Evolutionary conservation across 1,140 invertebrate species (phyloP).

Genomic region (Manduca sexta): DNA sequence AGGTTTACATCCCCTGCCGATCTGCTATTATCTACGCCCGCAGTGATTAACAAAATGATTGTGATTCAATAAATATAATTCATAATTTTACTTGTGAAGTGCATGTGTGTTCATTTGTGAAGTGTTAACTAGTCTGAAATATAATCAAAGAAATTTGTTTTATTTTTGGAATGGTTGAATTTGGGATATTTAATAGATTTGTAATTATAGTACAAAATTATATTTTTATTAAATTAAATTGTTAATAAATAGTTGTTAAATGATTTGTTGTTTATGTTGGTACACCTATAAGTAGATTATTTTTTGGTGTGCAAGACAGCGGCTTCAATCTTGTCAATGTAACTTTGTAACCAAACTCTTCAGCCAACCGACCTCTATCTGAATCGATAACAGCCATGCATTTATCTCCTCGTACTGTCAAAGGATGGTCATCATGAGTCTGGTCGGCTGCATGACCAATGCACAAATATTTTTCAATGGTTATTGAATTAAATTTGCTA

Average conservation of each 20-base stretch:
- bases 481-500: conserved; percentile 71
- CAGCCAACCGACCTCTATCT: conserved; percentile 84
- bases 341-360: conserved; percentile 84
- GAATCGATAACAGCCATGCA: conserved; percentile 94
- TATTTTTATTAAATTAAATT: conserved; percentile 30
- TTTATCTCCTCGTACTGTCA: conserved; percentile 52
- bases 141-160: background rate
- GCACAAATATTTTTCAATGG: conserved; percentile 81
- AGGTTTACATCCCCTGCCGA: conserved; percentile 81
- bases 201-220: conserved; percentile 18
- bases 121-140: conserved; percentile 6
- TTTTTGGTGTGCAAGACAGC: conserved; percentile 91
- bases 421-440: conserved; percentile 82
- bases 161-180: conserved; percentile 5
- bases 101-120: conserved; percentile 9
- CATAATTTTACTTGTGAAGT: conserved; percentile 36
- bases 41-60: conserved; percentile 25
- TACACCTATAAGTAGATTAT: conserved; percentile 91
- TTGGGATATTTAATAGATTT: conserved; percentile 1
- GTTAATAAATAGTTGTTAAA: conserved; percentile 26
- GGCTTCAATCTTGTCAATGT: conserved; percentile 84
- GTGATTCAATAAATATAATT: background rate
- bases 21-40: conserved; percentile 78
- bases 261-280: conserved; percentile 25
- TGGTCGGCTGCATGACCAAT: conserved; percentile 93